Conservation (phyloP, 2,888 invertebrate genomes). For the Ochropleura leucogaster region DNA sequence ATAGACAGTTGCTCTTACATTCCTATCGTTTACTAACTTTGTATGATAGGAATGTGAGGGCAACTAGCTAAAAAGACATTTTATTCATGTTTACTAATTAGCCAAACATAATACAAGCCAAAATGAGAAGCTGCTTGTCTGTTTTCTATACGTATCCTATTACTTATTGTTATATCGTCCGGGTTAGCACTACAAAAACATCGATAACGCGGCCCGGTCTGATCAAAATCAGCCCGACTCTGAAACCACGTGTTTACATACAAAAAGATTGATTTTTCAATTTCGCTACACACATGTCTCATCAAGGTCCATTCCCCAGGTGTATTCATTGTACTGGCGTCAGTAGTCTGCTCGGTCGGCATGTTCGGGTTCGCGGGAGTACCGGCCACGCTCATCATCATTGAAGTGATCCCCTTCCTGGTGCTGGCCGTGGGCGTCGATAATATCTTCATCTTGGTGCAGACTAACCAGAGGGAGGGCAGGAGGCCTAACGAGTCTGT, state of each 20-base stretch:
- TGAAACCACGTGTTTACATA: no score
- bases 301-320: constrained; percentile 87
- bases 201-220: no score
- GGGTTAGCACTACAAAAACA: no score
- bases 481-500: constrained; percentile 94
- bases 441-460: constrained; percentile 99
- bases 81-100: not conserved
- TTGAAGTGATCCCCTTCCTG: constrained; percentile 99
- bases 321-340: constrained; percentile 97
- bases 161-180: no score
- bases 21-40: no score
- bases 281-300: not conserved
- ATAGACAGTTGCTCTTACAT: no score
- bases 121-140: not conserved
- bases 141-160: no score
- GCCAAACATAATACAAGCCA: not conserved
- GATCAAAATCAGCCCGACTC: no score
- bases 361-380: constrained; percentile 97
- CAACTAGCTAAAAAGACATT: not conserved
- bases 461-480: constrained; percentile 96
- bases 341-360: constrained; percentile 98
- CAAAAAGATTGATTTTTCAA: no score
- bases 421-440: constrained; percentile 99
- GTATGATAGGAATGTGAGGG: not conserved
- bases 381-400: constrained; percentile 98